Percentiles rank a stretch among this genome's conserved stretches.
These are phyloP conservation scores for Limenitis camilla DNA, from an alignment of 2,888 invertebrate genomes.

Conservation along the genomic window DNA sequence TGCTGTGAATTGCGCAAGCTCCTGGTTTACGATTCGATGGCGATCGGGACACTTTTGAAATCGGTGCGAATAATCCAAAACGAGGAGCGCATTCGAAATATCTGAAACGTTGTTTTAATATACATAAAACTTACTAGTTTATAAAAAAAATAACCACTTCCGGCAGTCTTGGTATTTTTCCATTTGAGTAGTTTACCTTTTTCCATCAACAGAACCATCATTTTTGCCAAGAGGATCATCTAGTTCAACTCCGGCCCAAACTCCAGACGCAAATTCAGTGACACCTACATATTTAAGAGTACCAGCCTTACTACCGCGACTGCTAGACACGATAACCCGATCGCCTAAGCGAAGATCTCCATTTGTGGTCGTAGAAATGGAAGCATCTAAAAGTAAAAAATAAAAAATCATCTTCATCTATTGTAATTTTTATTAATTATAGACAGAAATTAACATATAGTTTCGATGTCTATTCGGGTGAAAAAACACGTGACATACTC, in stretches of 20 bases:
- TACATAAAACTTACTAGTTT: slow-evolving; percentile 88
- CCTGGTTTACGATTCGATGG: slow-evolving; percentile 82
- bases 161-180: too few species aligned
- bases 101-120: slow-evolving; percentile 94
- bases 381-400: slow-evolving; percentile 52
- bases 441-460: not conserved
- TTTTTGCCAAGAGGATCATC: slow-evolving; percentile 96
- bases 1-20: slow-evolving; percentile 77
- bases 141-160: too few species aligned
- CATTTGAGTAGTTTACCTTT: slow-evolving; percentile 86
- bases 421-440: too few species aligned
- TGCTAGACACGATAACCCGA: slow-evolving; percentile 90
- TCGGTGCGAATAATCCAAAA: slow-evolving; percentile 94
- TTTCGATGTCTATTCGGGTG: not conserved
- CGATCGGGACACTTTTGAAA: slow-evolving; percentile 90
- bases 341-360: slow-evolving; percentile 89
- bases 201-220: slow-evolving; percentile 94
- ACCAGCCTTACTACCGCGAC: slow-evolving; percentile 91
- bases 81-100: slow-evolving; percentile 95
- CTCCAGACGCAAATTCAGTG: slow-evolving; percentile 93
- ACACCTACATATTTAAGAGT: slow-evolving; percentile 88
- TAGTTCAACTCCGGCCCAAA: slow-evolving; percentile 97
- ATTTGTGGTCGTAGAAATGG: slow-evolving; percentile 61
- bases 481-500: slow-evolving; percentile 45
- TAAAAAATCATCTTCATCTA: too few species aligned